A percentile compares a stretch with the other conserved stretches of the same genome.
These are phyloP conservation scores for Acanthosoma haemorrhoidale DNA, from an alignment of 2,888 invertebrate genomes.

Conservation along the genomic window DNA sequence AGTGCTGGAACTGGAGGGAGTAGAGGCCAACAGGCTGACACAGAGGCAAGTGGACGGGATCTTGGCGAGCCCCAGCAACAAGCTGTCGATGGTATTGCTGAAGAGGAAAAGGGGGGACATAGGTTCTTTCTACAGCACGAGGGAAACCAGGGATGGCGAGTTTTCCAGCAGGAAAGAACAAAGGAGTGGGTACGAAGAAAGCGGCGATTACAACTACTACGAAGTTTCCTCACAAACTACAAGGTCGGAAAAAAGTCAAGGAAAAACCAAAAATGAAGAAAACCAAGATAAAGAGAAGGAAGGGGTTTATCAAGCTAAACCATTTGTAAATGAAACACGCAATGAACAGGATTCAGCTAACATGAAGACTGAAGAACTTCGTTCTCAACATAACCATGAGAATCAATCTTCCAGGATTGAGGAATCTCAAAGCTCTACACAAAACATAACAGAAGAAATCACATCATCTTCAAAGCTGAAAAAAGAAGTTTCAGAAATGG, in stretches of 20 bases:
- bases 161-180: not conserved
- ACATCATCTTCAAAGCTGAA: not conserved
- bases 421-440: not conserved
- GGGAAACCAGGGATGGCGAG: not conserved
- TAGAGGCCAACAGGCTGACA: slow-evolving; percentile 39
- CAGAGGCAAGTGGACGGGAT: slow-evolving; percentile 37
- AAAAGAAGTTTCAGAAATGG: not conserved
- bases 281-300: not conserved
- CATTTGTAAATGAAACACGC: not conserved
- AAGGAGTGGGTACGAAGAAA: not conserved
- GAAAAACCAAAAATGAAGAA: not conserved
- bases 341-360: not conserved
- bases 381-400: not conserved
- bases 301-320: not conserved
- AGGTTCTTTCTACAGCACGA: not conserved
- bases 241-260: not conserved
- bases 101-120: slow-evolving; percentile 32
- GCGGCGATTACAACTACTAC: not conserved
- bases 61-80: slow-evolving; percentile 36
- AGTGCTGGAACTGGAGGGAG: slow-evolving; percentile 41
- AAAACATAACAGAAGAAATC: slow-evolving; percentile 5
- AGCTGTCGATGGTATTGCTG: slow-evolving; percentile 40
- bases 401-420: not conserved
- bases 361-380: not conserved
- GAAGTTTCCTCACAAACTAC: not conserved